Evolutionary conservation across 2,888 invertebrate genomes (phyloP).

Genomic region (Luffia ferchaultella): DNA sequence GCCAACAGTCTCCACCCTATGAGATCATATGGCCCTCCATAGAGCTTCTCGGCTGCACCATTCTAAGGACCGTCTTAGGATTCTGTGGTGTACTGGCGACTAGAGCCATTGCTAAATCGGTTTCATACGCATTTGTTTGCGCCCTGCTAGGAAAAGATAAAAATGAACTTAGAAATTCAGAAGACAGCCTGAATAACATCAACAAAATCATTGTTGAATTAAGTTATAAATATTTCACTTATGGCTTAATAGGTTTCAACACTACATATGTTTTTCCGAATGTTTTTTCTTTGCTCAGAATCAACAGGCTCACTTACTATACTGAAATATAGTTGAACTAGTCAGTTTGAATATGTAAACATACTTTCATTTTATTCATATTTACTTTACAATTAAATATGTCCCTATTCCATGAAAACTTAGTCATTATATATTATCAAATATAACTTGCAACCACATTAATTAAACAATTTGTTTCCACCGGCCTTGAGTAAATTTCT

Average conservation of each 20-base stretch:
- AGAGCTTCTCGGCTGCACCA: slow-evolving; percentile 71
- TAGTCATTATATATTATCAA: too few species aligned
- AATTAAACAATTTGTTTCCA: too few species aligned
- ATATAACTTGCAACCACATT: too few species aligned
- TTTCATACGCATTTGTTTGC: slow-evolving; percentile 75
- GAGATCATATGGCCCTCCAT: slow-evolving; percentile 81
- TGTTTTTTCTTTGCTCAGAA: slow-evolving; percentile 76
- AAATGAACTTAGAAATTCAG: slow-evolving; percentile 70
- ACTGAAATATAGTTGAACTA: slow-evolving; percentile 74
- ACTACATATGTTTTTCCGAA: slow-evolving; percentile 80
- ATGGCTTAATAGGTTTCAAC: slow-evolving; percentile 81
- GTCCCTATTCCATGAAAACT: too few species aligned
- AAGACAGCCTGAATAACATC: slow-evolving; percentile 71
- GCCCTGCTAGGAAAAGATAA: slow-evolving; percentile 73
- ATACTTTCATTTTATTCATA: background rate
- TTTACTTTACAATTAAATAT: too few species aligned
- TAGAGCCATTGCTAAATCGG: slow-evolving; percentile 71
- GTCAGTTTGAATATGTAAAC: too few species aligned
- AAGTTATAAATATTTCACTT: slow-evolving; percentile 84
- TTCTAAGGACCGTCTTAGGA: slow-evolving; percentile 78
- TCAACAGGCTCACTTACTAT: slow-evolving; percentile 85
- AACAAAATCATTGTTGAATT: slow-evolving; percentile 82
- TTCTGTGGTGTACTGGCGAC: slow-evolving; percentile 77
- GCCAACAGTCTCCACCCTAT: slow-evolving; percentile 74
- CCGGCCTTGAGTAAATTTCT: too few species aligned